Base-by-base conservation (phyloP, 2,113 vertebrate species). In the Malaclemys terrapin region DNA sequence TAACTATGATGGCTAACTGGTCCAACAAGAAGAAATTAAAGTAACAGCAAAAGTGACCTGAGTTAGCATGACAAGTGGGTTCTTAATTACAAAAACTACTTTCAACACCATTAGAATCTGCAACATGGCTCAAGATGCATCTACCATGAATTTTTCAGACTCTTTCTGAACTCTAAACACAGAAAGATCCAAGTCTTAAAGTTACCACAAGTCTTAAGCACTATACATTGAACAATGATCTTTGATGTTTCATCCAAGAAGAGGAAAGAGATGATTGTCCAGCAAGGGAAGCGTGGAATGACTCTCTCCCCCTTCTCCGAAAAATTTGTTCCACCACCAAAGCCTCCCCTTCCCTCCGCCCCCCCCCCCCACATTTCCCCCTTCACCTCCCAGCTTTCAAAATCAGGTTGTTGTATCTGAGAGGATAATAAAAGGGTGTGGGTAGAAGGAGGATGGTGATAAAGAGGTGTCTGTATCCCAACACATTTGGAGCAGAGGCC, bases 311-410 rank as follows among this genome's bases (percentile, higher is more conserved):
- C 65, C 17, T n/a, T 22, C 9, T 72, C 65, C 5, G 19, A 19
- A n/a, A 19, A 38, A 38, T 20, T 38, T 72, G 65, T 69, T 72
- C 19, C 65, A 20, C 5, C 1, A 22, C 49, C 0, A 80, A 38
- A 82, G 78, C 2, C 6, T 79, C 75, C 24, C 0, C 0, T 4
- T 38, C 38, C 2, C 6, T 72, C 75, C n/a, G n/a, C n/a, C 38
- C 49, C 13, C 6, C 8, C 7, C 45, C 12, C 49, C 14, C 47
- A 0, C n/a, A 45, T 53, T 89, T 87, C 84, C 47, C 35, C 16
- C 9, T 80, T 90, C 20, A 80, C 57, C n/a, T 53, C 3, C 2
- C 25, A 75, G 35, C 69, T 93, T 93, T 84, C 59, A 38, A 27
- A 69, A 11, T 62, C 85, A 54, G 4, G 45, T 90, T 59, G 35